Conservation (phyloP, 92 coral and sea anemone species). For the Virgularia gustaviana region DNA sequence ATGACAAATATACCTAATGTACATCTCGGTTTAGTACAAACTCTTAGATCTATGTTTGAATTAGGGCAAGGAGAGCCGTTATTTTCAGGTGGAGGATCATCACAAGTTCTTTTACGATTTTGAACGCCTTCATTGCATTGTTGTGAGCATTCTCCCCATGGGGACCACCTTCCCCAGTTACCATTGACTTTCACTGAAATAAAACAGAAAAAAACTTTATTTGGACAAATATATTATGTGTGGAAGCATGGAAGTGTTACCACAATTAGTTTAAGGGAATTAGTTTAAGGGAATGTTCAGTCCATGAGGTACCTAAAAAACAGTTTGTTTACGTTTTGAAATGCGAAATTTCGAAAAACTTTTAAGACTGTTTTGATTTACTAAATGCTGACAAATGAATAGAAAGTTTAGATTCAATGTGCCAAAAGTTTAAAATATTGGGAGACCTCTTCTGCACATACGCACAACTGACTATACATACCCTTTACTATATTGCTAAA, state of each 20-base stretch:
- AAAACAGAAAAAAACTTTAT: neutral
- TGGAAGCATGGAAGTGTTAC: neutral
- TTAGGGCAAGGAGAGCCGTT: neutral
- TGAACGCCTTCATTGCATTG: constrained; percentile 25
- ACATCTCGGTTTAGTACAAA: constrained; percentile 14
- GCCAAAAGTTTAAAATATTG: too few relatives aligned
- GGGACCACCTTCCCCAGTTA: constrained; percentile 22
- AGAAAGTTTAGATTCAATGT: too few relatives aligned
- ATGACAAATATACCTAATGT: constrained; percentile 11
- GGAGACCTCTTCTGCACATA: too few relatives aligned
- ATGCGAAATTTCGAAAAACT: too few relatives aligned
- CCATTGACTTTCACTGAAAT: constrained; percentile 7
- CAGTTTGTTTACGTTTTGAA: too few relatives aligned
- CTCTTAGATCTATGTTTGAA: neutral
- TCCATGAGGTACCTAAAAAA: too few relatives aligned
- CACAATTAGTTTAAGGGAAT: too few relatives aligned
- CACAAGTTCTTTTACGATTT: neutral
- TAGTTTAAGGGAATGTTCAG: too few relatives aligned
- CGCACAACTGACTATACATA: too few relatives aligned
- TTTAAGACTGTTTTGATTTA: too few relatives aligned
- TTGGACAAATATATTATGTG: neutral
- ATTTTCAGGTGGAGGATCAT: neutral
- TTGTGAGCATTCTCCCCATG: neutral
- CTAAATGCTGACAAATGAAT: too few relatives aligned
- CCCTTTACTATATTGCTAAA: too few relatives aligned